A percentile compares a stretch with the other conserved stretches of the same genome.
Conservation (phyloP, 2,113 vertebrate genomes). For the Lagopus muta region DNA sequence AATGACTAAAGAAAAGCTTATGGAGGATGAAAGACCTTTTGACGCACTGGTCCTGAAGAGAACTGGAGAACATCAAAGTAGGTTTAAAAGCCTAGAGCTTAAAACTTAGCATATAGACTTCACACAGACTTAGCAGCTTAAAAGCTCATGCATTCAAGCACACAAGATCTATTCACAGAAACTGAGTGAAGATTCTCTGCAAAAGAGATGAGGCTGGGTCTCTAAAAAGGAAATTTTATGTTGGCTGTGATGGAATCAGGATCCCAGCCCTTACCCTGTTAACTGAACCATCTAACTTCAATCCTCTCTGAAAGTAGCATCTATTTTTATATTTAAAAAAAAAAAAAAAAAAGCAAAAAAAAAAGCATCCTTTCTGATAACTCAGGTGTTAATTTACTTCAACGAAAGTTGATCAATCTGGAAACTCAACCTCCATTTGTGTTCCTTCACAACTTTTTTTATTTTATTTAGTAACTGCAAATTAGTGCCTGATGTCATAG, state of each 20-base stretch:
- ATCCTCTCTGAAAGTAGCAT: neutral
- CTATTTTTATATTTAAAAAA: neutral
- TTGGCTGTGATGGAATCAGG: neutral
- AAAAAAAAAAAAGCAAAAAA: neutral
- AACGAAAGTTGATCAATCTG: neutral
- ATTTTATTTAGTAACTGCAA: neutral
- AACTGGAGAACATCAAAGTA: neutral
- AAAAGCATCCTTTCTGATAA: neutral
- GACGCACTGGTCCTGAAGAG: neutral
- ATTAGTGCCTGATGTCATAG: neutral
- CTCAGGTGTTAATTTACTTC: neutral
- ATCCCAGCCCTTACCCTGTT: neutral
- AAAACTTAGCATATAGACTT: fast-evolving
- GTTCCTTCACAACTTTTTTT: neutral
- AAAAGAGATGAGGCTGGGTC: neutral
- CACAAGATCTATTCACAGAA: neutral
- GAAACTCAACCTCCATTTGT: neutral
- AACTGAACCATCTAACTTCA: neutral
- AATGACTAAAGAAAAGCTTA: neutral
- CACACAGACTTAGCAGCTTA: fast-evolving
- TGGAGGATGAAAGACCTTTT: neutral
- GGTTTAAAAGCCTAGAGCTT: neutral
- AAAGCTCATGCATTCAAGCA: neutral
- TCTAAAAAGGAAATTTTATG: neutral
- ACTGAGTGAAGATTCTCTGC: neutral